phyloP scores from a whole-genome alignment of 2,797 vertebrate genomes.

The Erpetoichthys calabaricus region DNA sequence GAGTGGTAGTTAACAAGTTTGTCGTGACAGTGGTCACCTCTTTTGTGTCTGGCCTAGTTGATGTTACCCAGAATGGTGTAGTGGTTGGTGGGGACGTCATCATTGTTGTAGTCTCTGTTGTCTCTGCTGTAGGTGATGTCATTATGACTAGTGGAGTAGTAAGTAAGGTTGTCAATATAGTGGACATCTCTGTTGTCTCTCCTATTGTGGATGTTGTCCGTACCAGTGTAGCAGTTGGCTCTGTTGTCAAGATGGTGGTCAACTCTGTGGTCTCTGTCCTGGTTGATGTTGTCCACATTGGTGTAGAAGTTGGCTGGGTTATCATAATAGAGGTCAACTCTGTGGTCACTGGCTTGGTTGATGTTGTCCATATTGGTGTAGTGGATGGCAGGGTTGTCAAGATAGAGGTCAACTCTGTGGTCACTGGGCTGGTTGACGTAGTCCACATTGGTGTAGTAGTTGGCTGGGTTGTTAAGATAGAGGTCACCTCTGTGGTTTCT shows the following conservation, averaged over 20 bases:
- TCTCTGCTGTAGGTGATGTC: no score
- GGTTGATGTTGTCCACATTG: slow-evolving; percentile 8
- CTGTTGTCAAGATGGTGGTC: slow-evolving; percentile 9
- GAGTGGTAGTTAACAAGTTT: not conserved
- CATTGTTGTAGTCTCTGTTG: not conserved
- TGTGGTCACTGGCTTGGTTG: not conserved
- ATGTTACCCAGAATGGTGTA: not conserved
- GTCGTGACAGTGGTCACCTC: not conserved
- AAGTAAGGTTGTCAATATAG: not conserved
- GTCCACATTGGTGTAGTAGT: slow-evolving; percentile 5
- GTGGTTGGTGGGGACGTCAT: not conserved
- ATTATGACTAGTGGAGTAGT: no score
- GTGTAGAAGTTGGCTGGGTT: not conserved
- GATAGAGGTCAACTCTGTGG: slow-evolving; percentile 8
- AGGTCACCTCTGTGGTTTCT: not conserved
- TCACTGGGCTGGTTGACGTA: slow-evolving; percentile 5
- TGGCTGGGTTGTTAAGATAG: not conserved
- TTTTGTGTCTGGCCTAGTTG: not conserved
- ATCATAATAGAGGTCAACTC: not conserved
- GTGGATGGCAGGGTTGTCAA: slow-evolving; percentile 7
- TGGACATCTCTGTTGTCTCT: not conserved
- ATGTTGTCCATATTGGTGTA: not conserved
- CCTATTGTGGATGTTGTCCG: not conserved
- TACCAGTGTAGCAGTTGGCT: slow-evolving; percentile 4
- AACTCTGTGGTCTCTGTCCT: not conserved